These are phyloP conservation scores for Atopsyche davidsoni DNA, from an alignment of 1,140 invertebrate species.

Conservation along the genomic window DNA sequence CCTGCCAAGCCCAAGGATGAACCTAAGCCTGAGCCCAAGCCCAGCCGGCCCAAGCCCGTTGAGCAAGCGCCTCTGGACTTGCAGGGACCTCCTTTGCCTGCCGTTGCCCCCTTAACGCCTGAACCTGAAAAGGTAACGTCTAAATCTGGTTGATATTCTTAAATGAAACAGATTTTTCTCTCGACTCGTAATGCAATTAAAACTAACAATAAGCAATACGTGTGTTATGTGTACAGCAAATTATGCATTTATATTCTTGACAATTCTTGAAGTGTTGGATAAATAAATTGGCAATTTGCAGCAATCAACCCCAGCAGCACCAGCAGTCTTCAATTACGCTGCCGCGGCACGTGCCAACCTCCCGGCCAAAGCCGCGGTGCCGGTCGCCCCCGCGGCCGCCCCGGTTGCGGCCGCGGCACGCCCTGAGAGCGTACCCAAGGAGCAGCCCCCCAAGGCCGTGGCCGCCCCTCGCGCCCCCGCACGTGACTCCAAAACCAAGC, in stretches of 20 bases:
- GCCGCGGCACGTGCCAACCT: slow-evolving; percentile 27
- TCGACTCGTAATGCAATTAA: neutral
- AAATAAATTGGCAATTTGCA: neutral
- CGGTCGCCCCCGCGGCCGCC: slow-evolving; percentile 3
- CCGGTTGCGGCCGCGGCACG: slow-evolving; percentile 3
- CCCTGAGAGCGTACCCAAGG: slow-evolving; percentile 7
- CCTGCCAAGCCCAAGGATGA: neutral
- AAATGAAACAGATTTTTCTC: neutral
- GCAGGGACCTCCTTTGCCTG: slow-evolving; percentile 16
- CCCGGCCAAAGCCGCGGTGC: slow-evolving; percentile 10
- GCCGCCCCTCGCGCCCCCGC: neutral
- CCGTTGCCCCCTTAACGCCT: neutral
- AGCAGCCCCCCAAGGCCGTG: neutral
- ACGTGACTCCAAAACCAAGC: too few species aligned
- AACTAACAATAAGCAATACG: neutral
- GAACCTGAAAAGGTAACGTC: slow-evolving; percentile 17
- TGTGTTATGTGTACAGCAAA: neutral
- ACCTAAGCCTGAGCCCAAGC: too few species aligned
- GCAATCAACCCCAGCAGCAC: slow-evolving; percentile 8
- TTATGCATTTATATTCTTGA: neutral
- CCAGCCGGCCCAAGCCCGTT: neutral
- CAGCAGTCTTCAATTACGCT: slow-evolving; percentile 27
- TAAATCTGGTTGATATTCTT: neutral
- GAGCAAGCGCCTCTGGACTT: slow-evolving; percentile 8
- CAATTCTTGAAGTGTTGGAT: neutral